phyloP scores from a whole-genome alignment of 2,888 invertebrate genomes.

The Sphinx pinastri region DNA sequence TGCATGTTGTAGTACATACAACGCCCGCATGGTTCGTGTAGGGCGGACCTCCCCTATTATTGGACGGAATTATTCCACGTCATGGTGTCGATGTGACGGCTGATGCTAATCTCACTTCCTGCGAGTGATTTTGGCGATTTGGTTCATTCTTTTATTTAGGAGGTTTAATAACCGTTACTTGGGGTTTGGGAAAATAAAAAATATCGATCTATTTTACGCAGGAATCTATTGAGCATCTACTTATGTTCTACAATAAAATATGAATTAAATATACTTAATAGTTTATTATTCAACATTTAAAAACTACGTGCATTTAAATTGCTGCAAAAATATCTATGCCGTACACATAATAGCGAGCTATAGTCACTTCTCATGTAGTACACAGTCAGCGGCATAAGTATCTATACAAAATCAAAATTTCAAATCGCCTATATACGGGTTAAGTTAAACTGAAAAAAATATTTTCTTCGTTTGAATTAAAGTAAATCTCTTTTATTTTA shows the following conservation, averaged over 20 bases:
- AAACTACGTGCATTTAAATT: background rate
- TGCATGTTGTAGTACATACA: constrained; percentile 70
- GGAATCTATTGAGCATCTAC: too few species aligned
- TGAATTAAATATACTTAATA: too few species aligned
- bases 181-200: too few species aligned
- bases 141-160: constrained; percentile 6
- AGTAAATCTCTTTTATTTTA: too few species aligned
- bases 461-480: too few species aligned
- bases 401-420: too few species aligned
- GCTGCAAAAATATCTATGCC: background rate
- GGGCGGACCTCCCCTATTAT: constrained; percentile 68
- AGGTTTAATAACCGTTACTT: background rate
- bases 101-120: constrained; percentile 67
- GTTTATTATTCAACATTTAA: too few species aligned
- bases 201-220: too few species aligned
- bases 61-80: constrained; percentile 70
- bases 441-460: too few species aligned
- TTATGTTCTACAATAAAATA: too few species aligned
- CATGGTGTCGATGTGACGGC: constrained; percentile 60
- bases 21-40: constrained; percentile 66
- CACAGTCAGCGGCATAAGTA: too few species aligned
- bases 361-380: background rate
- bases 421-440: too few species aligned
- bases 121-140: constrained; percentile 23
- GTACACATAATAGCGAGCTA: background rate